These are phyloP conservation scores for Dione juno DNA, from an alignment of 2,888 invertebrate genomes.

Conservation along the genomic window DNA sequence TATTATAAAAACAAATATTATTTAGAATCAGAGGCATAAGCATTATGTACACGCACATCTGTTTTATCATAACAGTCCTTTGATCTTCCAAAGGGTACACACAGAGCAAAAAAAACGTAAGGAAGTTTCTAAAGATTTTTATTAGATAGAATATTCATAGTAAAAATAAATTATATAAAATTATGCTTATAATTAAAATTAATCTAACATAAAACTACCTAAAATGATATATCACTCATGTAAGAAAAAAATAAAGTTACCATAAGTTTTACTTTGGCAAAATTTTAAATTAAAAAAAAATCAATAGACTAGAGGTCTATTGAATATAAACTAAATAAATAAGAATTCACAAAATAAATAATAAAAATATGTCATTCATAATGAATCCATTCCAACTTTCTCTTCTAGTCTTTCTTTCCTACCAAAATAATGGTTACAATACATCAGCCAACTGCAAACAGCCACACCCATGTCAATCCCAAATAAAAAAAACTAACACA, in stretches of 20 bases:
- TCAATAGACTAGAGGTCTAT: too few relatives aligned
- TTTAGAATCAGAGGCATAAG: too few relatives aligned
- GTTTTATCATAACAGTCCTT: too few relatives aligned
- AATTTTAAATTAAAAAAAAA: constrained; percentile 11
- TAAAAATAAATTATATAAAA: constrained; percentile 24
- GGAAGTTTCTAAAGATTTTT: constrained; percentile 1
- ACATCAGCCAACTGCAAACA: neutral
- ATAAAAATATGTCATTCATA: constrained; percentile 6
- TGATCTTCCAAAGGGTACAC: neutral
- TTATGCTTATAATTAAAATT: constrained; percentile 19
- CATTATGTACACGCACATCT: too few relatives aligned
- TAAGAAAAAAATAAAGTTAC: neutral
- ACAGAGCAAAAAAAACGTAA: neutral
- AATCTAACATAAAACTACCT: constrained; percentile 9
- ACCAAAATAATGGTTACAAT: neutral
- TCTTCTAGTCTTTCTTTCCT: neutral
- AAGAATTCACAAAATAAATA: constrained; percentile 1
- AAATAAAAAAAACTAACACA: constrained; percentile 7
- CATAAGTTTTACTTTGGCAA: constrained; percentile 23
- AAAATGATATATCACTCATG: neutral
- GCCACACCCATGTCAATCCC: neutral
- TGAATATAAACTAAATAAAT: too few relatives aligned
- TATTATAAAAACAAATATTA: too few relatives aligned
- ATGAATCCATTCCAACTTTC: constrained; percentile 7
- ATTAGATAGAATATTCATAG: constrained; percentile 11